Evolutionary conservation across 2,888 invertebrate genomes (phyloP).

Genomic region (Pandemis heparana): DNA sequence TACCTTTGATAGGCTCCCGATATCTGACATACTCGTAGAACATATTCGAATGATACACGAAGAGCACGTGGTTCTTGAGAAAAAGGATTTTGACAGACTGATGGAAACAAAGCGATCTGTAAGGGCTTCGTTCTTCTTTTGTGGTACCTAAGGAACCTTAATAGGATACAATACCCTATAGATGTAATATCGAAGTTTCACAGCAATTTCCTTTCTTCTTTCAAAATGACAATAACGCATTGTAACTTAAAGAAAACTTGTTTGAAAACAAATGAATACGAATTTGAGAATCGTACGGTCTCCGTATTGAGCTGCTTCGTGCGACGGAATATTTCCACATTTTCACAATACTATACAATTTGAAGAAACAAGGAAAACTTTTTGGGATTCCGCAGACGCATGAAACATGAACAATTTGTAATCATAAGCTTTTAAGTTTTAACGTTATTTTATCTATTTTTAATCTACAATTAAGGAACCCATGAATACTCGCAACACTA

Average conservation of each 20-base stretch:
- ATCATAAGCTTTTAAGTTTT: too few species aligned
- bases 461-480: too few species aligned
- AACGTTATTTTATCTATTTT: too few species aligned
- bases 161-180: not conserved
- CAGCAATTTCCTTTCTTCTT: constrained; percentile 44
- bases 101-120: too few species aligned
- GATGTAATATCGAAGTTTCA: constrained; percentile 20
- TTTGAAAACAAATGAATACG: constrained; percentile 8
- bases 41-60: too few species aligned
- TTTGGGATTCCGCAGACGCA: not conserved
- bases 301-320: not conserved
- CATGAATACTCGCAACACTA: too few species aligned
- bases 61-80: too few species aligned
- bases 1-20: too few species aligned
- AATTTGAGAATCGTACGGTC: constrained; percentile 21
- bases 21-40: too few species aligned
- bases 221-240: constrained; percentile 48
- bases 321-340: not conserved
- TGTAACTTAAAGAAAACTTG: not conserved
- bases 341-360: constrained; percentile 4
- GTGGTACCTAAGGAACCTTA: not conserved
- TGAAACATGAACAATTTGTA: not conserved
- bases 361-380: constrained; percentile 3
- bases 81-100: too few species aligned
- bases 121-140: not conserved